Evolutionary conservation across 2,888 invertebrate genomes (phyloP).

Genomic region (Philereme vetulata): DNA sequence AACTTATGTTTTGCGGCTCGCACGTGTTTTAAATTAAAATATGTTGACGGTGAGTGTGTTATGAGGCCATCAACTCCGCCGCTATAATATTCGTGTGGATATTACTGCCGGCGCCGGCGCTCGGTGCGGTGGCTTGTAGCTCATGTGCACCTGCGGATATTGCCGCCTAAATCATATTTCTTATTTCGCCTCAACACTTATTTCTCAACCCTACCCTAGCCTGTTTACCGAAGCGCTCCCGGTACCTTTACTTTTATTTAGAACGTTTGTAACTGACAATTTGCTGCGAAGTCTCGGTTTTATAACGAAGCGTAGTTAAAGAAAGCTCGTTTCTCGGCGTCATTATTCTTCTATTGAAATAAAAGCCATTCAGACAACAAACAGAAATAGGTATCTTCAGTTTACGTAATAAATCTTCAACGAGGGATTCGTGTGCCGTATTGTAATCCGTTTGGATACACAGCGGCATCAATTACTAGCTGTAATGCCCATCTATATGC

Average conservation of each 20-base stretch:
- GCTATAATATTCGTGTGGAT: conserved; percentile 52
- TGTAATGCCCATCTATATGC: conserved; percentile 73
- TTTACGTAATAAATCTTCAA: conserved; percentile 24
- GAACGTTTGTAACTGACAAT: conserved; percentile 34
- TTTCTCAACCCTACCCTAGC: conserved; percentile 42
- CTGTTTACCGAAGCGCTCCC: conserved; percentile 37
- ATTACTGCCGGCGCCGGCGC: conserved; percentile 43
- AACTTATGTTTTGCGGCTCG: conserved; percentile 47
- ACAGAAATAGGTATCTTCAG: conserved; percentile 20
- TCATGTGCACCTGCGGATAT: conserved; percentile 75
- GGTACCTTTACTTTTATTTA: conserved; percentile 29
- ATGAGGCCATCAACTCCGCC: conserved; percentile 51
- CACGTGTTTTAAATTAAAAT: conserved; percentile 59
- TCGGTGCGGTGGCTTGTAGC: conserved; percentile 50
- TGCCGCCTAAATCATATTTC: conserved; percentile 77
- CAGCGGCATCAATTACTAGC: conserved; percentile 64
- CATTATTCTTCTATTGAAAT: conserved; percentile 27
- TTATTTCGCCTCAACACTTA: conserved; percentile 70
- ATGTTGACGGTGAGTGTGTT: conserved; percentile 47
- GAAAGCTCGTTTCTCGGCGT: conserved; percentile 25
- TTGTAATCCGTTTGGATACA: conserved; percentile 56
- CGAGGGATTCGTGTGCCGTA: conserved; percentile 30
- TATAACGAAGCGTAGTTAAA: conserved; percentile 14
- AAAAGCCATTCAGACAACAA: conserved; percentile 19
- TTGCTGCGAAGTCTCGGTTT: conserved; percentile 22